Evolutionary conservation across 2,113 vertebrate genomes (phyloP).

Genomic region (Melanostigma gelatinosum): DNA sequence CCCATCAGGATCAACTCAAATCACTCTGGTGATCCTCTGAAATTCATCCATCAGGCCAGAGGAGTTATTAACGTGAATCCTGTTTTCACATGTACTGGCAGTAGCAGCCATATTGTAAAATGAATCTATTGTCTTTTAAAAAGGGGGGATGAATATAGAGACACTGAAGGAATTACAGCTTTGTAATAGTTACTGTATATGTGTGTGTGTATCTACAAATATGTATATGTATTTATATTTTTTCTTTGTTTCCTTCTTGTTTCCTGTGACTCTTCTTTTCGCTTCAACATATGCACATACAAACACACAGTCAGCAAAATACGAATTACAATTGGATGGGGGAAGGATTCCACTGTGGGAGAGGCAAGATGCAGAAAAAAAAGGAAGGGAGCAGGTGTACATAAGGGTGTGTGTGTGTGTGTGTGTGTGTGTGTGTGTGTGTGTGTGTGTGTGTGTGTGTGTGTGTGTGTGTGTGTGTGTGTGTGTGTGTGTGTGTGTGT

Average conservation of each 20-base stretch:
- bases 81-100: neutral
- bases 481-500: slow-evolving; percentile 15
- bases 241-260: neutral
- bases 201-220: neutral
- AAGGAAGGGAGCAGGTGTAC: slow-evolving; percentile 53
- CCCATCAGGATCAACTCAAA: neutral
- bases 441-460: slow-evolving; percentile 10
- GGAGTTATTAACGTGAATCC: too few relatives aligned
- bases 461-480: slow-evolving; percentile 11
- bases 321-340: slow-evolving; percentile 51
- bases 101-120: neutral
- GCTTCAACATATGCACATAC: slow-evolving; percentile 9
- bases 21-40: neutral
- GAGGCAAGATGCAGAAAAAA: slow-evolving; percentile 9
- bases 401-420: slow-evolving; percentile 17
- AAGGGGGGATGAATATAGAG: neutral
- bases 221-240: neutral
- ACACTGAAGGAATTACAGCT: neutral
- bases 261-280: slow-evolving; percentile 4
- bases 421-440: slow-evolving; percentile 14
- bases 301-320: slow-evolving; percentile 4
- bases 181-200: too few relatives aligned
- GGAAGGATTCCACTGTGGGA: slow-evolving; percentile 43
- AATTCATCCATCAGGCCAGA: neutral
- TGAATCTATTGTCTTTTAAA: neutral